Percentiles rank a stretch among this genome's conserved stretches.
Conservation (phyloP, 2,113 vertebrate genomes). For the Indicator maculatus region DNA sequence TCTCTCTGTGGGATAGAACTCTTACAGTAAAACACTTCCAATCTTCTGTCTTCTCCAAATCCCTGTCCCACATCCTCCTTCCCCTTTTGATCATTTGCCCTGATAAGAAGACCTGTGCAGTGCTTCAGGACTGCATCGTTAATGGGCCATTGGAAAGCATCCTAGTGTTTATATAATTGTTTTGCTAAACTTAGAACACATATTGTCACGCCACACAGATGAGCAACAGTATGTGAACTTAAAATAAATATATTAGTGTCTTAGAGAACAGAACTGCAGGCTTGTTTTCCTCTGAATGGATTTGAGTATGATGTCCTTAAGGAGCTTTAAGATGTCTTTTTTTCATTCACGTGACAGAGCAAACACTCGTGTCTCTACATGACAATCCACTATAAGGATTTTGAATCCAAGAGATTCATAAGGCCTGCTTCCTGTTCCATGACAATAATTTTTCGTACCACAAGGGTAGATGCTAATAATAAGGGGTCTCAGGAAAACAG, state of each 20-base stretch:
- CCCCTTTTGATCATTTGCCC: rapidly evolving
- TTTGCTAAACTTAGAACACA: neutral
- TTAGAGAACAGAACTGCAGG: neutral
- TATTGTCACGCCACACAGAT: neutral
- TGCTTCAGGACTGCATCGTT: too few relatives aligned
- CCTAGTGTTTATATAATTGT: neutral
- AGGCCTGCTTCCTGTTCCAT: neutral
- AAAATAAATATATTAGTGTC: neutral
- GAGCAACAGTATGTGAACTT: neutral
- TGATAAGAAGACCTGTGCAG: neutral
- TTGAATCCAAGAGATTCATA: neutral
- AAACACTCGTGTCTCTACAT: neutral
- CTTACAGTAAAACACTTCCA: neutral
- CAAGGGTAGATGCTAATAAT: neutral
- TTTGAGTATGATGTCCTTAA: neutral
- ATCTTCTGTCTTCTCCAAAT: neutral
- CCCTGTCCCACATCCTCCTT: neutral
- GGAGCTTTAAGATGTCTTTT: neutral
- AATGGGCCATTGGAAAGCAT: neutral
- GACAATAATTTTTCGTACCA: neutral
- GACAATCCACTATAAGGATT: neutral
- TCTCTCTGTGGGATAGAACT: neutral
- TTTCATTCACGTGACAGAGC: neutral
- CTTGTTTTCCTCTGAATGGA: neutral
- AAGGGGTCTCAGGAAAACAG: neutral